Evolutionary conservation across 2,113 vertebrate genomes (phyloP), one percentile per base, ranked within the genome.

Genomic region (Sigmodon hispidus): DNA sequence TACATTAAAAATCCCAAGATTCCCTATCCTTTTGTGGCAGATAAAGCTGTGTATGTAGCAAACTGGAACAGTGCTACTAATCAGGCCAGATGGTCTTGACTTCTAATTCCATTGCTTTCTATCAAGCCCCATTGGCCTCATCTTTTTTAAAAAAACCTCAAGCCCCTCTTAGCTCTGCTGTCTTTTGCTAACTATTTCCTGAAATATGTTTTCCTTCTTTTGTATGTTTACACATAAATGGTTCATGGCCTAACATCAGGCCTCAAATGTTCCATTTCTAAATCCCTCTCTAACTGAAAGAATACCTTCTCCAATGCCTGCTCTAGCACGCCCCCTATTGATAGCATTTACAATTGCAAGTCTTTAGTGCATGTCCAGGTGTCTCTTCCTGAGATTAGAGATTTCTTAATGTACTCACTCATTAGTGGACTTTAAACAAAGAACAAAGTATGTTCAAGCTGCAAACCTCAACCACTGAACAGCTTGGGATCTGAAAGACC

Each of bases 31-130:
- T 36, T 70, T 70, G 69, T 4, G 21, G 19, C 70, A 36, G 21
- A 2, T 2, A 0, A 3, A 61, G 10, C 40, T 50, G 40, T 40
- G 0, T 15, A 0, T 1, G 5, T 1, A 15, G 1, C 19, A 67
- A 12, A 45, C 21, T 13, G 19, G 84, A 69, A 79, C 12, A 12
- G 0, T 29, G 9, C 17, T 6, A 65, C 36, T 13, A 0, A 52
- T 43, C 40, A 7, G 13, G 24, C 12, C 40, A 52, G 11, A 24
- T 12, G 9, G 1, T 45, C 19, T 69, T 29, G 21, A 26, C 7
- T n/a, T 45, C 26, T 69, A 50, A 40, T 40, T 72, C 31, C 65
- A 15, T 29, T 31, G 61, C 12, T 40, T 26, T 70, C 52, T 29
- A 11, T 13, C 12, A 34, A 21, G 22, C 22, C 15, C 48, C 22